These are phyloP conservation scores for Drosophila falleni DNA, from an alignment of 2,888 invertebrate species.

Conservation along the genomic window DNA sequence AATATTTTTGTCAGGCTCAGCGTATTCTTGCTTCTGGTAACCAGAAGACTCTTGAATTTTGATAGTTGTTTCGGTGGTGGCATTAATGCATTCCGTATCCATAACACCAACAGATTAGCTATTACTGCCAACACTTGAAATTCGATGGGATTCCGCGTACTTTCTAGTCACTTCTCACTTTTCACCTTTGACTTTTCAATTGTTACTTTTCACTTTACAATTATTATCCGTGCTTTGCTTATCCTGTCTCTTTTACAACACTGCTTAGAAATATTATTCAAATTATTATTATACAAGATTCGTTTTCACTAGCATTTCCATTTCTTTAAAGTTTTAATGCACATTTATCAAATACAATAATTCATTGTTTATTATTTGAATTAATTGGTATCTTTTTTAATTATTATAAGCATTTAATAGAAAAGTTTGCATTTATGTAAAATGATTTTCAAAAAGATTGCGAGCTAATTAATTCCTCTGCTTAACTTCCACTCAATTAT, in stretches of 20 bases:
- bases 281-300: not conserved
- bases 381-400: not conserved
- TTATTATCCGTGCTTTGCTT: not conserved
- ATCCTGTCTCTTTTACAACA: not conserved
- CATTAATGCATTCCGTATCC: conserved; percentile 15
- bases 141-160: not conserved
- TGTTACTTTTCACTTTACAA: not conserved
- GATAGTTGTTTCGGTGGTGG: not conserved
- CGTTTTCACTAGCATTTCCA: not conserved
- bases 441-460: not conserved
- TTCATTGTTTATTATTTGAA: not conserved
- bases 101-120: conserved; percentile 14
- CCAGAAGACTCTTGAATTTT: not conserved
- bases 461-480: not conserved
- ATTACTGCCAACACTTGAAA: not conserved
- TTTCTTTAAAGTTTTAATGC: not conserved
- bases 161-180: not conserved
- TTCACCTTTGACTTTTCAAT: not conserved
- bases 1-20: conserved; percentile 2
- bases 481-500: not conserved
- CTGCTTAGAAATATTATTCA: not conserved
- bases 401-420: not conserved
- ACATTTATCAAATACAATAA: not conserved
- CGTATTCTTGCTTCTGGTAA: not conserved
- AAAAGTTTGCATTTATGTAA: not conserved